Percentiles rank a stretch among this genome's conserved stretches.
Conservation (phyloP, 2,888 invertebrate species). For the Lordiphosa andalusiaca region DNA sequence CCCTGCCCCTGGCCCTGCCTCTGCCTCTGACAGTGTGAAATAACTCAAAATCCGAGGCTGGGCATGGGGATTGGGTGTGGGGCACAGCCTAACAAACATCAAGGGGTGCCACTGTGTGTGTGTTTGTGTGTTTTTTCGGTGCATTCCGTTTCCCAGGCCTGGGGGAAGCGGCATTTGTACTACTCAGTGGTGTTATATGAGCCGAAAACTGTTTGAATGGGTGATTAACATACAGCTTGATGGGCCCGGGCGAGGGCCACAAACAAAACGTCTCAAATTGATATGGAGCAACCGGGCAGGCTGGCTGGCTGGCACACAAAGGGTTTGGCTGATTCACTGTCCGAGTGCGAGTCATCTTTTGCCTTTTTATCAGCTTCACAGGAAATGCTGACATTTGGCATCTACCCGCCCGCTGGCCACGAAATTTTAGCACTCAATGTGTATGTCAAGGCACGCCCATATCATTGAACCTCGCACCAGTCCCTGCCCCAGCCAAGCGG, state of each 20-base stretch:
- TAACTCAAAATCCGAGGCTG: constrained; percentile 29
- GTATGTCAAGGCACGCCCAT: constrained; percentile 41
- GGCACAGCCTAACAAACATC: constrained; percentile 17
- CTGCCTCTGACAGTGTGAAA: constrained; percentile 43
- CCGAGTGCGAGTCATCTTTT: constrained; percentile 3
- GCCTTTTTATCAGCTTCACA: constrained; percentile 9
- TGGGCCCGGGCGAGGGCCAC: constrained; percentile 16
- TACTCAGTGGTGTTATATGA: constrained; percentile 52
- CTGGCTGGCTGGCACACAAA: constrained; percentile 9
- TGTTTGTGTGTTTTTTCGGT: constrained; percentile 33
- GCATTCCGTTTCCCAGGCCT: constrained; percentile 42
- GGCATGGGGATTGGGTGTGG: constrained; percentile 18
- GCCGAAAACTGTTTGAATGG: constrained; percentile 54
- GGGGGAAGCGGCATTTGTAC: constrained; percentile 20
- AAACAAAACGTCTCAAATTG: constrained; percentile 27
- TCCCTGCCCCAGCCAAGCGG: constrained; percentile 9
- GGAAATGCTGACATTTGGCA: constrained; percentile 2
- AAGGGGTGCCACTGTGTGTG: constrained; percentile 68
- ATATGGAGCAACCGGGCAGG: constrained; percentile 15
- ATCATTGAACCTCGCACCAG: constrained; percentile 23
- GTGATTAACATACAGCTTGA: constrained; percentile 62
- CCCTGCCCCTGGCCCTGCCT: constrained; percentile 54
- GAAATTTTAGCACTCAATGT: constrained; percentile 38
- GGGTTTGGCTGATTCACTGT: constrained; percentile 9
- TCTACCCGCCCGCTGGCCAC: constrained; percentile 19